Conservation (phyloP, 1,140 invertebrate genomes). For the Wasmannia auropunctata region DNA sequence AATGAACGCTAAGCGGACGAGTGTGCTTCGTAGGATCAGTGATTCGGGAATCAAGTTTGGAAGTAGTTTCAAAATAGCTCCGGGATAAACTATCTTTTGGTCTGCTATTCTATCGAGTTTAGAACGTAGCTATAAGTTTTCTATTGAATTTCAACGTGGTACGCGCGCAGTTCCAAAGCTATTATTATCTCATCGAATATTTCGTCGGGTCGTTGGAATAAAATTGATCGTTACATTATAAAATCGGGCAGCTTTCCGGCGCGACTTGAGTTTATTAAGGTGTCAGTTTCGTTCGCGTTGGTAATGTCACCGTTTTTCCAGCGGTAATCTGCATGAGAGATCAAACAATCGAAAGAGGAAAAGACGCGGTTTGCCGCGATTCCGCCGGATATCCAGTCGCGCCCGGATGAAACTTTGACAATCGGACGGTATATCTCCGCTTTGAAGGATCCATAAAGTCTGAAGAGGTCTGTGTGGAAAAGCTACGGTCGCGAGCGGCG, state of each 20-base stretch:
- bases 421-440: slow-evolving; percentile 26
- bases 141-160: slow-evolving; percentile 49
- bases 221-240: background rate
- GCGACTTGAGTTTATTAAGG: slow-evolving; percentile 18
- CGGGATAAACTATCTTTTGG: slow-evolving; percentile 50
- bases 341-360: slow-evolving; percentile 4
- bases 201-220: slow-evolving; percentile 22
- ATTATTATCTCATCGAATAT: slow-evolving; percentile 46
- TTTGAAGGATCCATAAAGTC: slow-evolving; percentile 33
- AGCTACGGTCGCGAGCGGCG: background rate
- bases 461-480: slow-evolving; percentile 37
- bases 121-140: slow-evolving; percentile 35
- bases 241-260: background rate
- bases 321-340: background rate
- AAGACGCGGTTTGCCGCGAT: background rate
- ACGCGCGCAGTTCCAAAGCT: slow-evolving; percentile 21
- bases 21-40: slow-evolving; percentile 1
- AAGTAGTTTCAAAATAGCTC: slow-evolving; percentile 49
- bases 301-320: background rate
- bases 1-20: slow-evolving; percentile 34
- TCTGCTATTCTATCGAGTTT: slow-evolving; percentile 46
- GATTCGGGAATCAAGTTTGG: slow-evolving; percentile 46
- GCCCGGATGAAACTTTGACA: slow-evolving; percentile 62
- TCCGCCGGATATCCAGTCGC: slow-evolving; percentile 6
- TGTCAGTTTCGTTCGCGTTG: background rate